A percentile compares a stretch with the other conserved stretches of the same genome.
Conservation (phyloP, 2,113 vertebrate species). For the Megaptera novaeangliae region DNA sequence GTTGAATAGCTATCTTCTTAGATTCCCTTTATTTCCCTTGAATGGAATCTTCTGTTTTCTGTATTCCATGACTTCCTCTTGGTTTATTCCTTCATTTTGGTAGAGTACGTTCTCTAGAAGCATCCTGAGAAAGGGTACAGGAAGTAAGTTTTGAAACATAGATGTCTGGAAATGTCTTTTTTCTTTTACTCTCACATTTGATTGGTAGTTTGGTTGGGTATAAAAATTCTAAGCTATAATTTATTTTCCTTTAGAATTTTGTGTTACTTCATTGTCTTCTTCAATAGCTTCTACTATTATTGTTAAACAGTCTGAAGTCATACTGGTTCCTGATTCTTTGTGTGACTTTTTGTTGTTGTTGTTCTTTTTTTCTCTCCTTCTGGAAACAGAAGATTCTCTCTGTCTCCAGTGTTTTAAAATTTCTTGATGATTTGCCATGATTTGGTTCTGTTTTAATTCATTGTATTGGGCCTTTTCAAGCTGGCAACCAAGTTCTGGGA, state of each 20-base stretch:
- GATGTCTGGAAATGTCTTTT: neutral
- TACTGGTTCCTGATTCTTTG: neutral
- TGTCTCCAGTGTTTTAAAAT: neutral
- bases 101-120: neutral
- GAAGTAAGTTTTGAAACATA: constrained; percentile 8
- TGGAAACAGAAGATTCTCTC: neutral
- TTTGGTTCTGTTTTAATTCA: neutral
- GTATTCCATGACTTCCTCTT: neutral
- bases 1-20: neutral
- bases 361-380: neutral
- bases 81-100: neutral
- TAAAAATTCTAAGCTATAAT: neutral
- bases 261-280: neutral
- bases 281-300: neutral
- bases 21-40: neutral
- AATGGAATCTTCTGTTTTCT: neutral
- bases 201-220: neutral
- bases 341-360: neutral
- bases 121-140: neutral
- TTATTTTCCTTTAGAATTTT: neutral
- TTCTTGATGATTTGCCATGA: neutral
- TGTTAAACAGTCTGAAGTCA: neutral
- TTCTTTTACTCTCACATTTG: neutral
- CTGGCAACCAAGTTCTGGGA: neutral
- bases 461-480: neutral